Evolutionary conservation across 53 echinoderm and acorn worm genomes (phyloP), one percentile per base, ranked within the genome.

Genomic region (Mesocentrotus franciscanus): DNA sequence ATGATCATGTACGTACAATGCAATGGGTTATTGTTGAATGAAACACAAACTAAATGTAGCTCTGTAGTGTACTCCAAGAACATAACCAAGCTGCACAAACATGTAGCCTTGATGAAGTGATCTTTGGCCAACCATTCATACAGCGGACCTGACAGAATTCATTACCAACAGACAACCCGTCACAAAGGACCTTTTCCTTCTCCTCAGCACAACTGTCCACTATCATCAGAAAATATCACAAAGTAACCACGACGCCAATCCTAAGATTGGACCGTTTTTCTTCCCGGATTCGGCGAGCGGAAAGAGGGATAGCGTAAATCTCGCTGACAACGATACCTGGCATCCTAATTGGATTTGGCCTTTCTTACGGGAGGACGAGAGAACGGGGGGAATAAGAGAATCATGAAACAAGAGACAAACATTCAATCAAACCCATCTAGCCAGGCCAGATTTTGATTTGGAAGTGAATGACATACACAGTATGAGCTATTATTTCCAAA

Each of bases 381-480:
- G 30, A 91, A 61, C 4, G 59, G 58, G 87, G 68, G 10, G 91
- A 36, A 68, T 42, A 62, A 36, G 60, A 91, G 87, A 58, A 58
- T 58, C 87, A 87, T 58, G 91, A 66, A 91, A 91, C 91, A 8
- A 64, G 91, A 91, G 91, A 62, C 68, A 68, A 68, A 62, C 91
- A 91, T 91, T 91, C 91, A 91, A 91, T 91, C 91, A 91, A 91
- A 91, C 33, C 34, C 68, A 91, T 91, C 91, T 87, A 11, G 14
- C 27, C 4, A 0, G 26, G 56, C 87, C 87, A 87, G 56, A 27
- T 87, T 87, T 87, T 87, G 87, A 87, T 87, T 87, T 87, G 87
- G 87, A 27, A 29, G 1, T 42, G 84, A 87, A n/a, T 57, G 87
- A 27, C 87, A 1, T 66, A 16, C 66, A 49, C 49, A 58, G 57